Conservation (phyloP, 2,113 vertebrate species). For the Speoplatyrhinus poulsoni region DNA sequence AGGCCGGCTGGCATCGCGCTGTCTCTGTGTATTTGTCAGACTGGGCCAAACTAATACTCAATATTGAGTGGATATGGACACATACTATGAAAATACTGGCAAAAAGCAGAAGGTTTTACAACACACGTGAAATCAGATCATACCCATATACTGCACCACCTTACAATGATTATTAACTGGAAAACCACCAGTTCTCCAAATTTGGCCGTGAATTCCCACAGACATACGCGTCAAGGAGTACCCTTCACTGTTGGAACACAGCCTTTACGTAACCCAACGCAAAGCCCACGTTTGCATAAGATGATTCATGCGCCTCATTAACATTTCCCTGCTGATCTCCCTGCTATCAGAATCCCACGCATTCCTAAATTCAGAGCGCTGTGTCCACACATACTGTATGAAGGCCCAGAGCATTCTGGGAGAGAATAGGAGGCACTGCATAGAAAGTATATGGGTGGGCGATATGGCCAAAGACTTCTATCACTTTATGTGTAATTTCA, state of each 20-base stretch:
- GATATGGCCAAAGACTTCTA: too few relatives aligned
- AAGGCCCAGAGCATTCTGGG: constrained; percentile 26
- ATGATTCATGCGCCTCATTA: constrained; percentile 70
- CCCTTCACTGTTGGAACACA: constrained; percentile 19
- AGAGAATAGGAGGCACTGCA: constrained; percentile 22
- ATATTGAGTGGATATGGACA: too few relatives aligned
- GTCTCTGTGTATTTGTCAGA: too few relatives aligned
- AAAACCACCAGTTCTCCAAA: constrained; percentile 2
- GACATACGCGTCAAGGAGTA: constrained; percentile 2
- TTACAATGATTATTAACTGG: not conserved
- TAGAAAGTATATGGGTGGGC: not conserved
- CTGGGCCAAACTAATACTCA: too few relatives aligned
- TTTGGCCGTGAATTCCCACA: constrained; percentile 12
- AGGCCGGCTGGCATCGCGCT: too few relatives aligned
- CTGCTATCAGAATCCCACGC: constrained; percentile 53
- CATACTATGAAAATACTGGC: too few relatives aligned
- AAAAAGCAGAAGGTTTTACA: too few relatives aligned
- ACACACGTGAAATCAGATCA: too few relatives aligned
- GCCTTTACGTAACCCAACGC: constrained; percentile 62
- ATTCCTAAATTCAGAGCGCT: constrained; percentile 61
- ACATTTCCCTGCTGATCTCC: constrained; percentile 65
- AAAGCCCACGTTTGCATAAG: constrained; percentile 57
- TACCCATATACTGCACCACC: too few relatives aligned
- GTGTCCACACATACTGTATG: constrained; percentile 59
- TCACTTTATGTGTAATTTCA: too few relatives aligned